phyloP scores from a whole-genome alignment of 2,888 invertebrate species.

The Monopis laevigella region DNA sequence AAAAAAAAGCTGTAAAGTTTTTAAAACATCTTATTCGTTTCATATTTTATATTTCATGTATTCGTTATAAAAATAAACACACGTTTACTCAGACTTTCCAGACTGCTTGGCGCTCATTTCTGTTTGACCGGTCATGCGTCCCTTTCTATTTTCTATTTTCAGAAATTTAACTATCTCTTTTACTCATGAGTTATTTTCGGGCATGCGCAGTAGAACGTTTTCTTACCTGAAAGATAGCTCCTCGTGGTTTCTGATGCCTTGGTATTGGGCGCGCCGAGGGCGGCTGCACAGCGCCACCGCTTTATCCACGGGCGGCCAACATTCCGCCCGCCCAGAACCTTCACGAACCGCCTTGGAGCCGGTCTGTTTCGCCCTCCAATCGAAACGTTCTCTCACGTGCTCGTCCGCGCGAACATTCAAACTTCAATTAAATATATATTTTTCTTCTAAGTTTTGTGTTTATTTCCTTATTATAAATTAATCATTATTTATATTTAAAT shows the following conservation, averaged over 20 bases:
- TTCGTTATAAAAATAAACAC: constrained; percentile 8
- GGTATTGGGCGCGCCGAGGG: constrained; percentile 65
- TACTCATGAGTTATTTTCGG: constrained; percentile 42
- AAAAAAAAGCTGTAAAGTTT: no score
- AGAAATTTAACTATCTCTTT: constrained; percentile 35
- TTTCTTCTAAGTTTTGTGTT: constrained; percentile 26
- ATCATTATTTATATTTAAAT: neutral
- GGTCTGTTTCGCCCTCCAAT: constrained; percentile 42
- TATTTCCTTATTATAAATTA: constrained; percentile 12
- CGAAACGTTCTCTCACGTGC: constrained; percentile 39
- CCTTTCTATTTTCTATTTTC: constrained; percentile 41
- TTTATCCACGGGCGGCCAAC: constrained; percentile 23
- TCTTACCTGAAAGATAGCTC: constrained; percentile 26
- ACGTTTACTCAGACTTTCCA: constrained; percentile 27
- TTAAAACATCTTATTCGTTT: no score
- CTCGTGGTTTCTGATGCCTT: constrained; percentile 40
- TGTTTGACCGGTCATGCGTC: constrained; percentile 39
- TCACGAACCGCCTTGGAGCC: constrained; percentile 46
- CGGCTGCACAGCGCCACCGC: constrained; percentile 60
- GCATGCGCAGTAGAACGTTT: constrained; percentile 45
- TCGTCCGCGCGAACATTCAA: constrained; percentile 6
- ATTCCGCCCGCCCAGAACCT: constrained; percentile 56
- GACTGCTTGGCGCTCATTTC: constrained; percentile 60
- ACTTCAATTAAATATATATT: constrained; percentile 8
- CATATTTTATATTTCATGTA: no score